Base-by-base conservation (phyloP, 2,888 invertebrate species). In the Eupithecia inturbata region DNA sequence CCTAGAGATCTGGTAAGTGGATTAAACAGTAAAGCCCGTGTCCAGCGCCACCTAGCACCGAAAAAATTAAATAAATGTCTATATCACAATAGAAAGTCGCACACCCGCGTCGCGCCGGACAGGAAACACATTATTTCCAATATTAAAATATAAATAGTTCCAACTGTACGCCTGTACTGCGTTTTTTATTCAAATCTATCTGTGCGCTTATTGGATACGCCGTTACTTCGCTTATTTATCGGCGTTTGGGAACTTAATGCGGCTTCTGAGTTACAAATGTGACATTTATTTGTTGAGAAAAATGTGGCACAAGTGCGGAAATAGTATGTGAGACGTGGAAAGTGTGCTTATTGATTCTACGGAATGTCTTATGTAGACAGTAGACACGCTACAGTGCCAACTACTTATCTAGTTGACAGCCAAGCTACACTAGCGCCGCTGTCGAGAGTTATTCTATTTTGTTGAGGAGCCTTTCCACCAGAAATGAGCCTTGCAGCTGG, bases 121-220 rank as follows among this genome's bases (percentile, higher is more conserved):
- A 84, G 87, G 83, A 85, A 87, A 74, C 75, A 77, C 77, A 74
- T 71, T 74, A 78, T 80, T 79, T 81, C 76, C 73, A 69, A 81
- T 80, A 85, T 88, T 86, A 85, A 83, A 84, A 86, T 85, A 83
- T 81, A 84, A 84, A 87, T 85, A 84, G 82, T 84, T 83, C 74
- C 77, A 81, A 79, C 80, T 80, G 77, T 81, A 78, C 78, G 82
- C 78, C 77, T 78, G 84, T 84, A 84, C 83, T 83, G 82, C 77
- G 80, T 80, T 82, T 83, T 85, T 83, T 85, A 85, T 86, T 85
- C 75, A 86, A 86, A 86, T 86, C 71, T 69, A 67, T 73, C 77
- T 80, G 79, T 81, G 80, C 76, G 82, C 80, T 81, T 85, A 83
- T 85, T 82, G 82, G 78, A 53, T 77, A 75, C 78, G 82, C 84